Evolutionary conservation across 2,888 invertebrate species (phyloP).

Genomic region (Punctoribates punctum): DNA sequence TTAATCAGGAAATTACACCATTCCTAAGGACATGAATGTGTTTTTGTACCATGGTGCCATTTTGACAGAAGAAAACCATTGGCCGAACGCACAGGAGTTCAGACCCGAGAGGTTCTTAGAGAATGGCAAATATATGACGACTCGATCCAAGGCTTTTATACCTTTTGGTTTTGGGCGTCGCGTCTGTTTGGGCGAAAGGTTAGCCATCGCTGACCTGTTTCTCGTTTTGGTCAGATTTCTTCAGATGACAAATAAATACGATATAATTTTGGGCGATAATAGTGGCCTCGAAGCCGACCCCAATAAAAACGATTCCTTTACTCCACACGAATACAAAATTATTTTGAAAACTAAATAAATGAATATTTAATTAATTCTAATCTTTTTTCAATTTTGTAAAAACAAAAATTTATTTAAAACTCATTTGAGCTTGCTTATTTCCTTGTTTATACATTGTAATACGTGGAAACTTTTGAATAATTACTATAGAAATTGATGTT

Average conservation of each 20-base stretch:
- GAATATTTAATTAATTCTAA: too few relatives aligned
- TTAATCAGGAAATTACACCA: not conserved
- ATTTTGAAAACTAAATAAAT: too few relatives aligned
- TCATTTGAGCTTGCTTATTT: too few relatives aligned
- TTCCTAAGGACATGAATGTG: constrained; percentile 2
- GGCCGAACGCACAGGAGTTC: constrained; percentile 10
- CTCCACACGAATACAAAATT: too few relatives aligned
- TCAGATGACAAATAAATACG: not conserved
- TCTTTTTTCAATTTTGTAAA: too few relatives aligned
- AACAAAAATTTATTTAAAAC: too few relatives aligned
- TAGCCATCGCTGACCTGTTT: constrained; percentile 14
- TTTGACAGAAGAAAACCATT: not conserved
- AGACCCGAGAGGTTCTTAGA: constrained; percentile 24
- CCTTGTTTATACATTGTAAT: too few relatives aligned
- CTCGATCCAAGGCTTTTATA: constrained; percentile 1
- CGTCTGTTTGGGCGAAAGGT: constrained; percentile 33
- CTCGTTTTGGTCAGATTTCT: constrained; percentile 9
- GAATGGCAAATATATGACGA: not conserved
- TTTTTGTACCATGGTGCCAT: not conserved
- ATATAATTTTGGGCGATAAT: not conserved
- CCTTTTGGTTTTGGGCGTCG: constrained; percentile 31
- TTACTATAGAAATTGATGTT: too few relatives aligned
- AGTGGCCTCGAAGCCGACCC: not conserved
- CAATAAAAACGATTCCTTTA: not conserved
- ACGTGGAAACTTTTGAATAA: too few relatives aligned